Evolutionary conservation across 2,888 invertebrate species (phyloP).

Genomic region (Rhogogaster chlorosoma): DNA sequence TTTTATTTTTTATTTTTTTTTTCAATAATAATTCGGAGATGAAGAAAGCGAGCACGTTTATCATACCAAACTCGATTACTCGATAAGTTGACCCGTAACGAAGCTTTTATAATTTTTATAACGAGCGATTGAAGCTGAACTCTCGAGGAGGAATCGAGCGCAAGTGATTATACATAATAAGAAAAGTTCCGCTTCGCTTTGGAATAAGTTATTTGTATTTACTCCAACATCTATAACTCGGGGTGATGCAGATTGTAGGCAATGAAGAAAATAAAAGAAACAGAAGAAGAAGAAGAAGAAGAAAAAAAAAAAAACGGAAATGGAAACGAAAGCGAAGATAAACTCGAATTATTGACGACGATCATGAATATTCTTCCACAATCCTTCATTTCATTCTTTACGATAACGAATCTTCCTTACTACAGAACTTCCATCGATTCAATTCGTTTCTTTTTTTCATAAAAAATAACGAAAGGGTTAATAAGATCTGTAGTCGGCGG

Average conservation of each 20-base stretch:
- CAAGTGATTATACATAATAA: slow-evolving; percentile 42
- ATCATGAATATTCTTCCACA: neutral
- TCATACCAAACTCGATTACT: slow-evolving; percentile 22
- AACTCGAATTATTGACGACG: neutral
- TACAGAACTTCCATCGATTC: neutral
- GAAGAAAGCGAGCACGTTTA: neutral
- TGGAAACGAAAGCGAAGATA: neutral
- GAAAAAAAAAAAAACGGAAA: neutral
- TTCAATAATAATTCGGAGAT: neutral
- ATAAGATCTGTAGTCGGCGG: neutral
- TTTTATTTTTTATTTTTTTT: neutral
- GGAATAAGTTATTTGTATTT: slow-evolving; percentile 37
- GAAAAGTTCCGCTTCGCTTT: neutral
- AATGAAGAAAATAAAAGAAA: neutral
- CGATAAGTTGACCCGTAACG: slow-evolving; percentile 20
- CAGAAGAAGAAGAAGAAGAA: neutral
- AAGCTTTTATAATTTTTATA: slow-evolving; percentile 23
- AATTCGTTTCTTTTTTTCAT: neutral
- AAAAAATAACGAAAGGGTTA: neutral
- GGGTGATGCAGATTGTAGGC: neutral
- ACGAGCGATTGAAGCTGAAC: slow-evolving; percentile 42
- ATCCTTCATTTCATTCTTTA: neutral
- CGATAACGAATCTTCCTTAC: neutral
- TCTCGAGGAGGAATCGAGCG: slow-evolving; percentile 22
- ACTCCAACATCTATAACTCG: neutral